Evolutionary conservation across 2,888 invertebrate genomes (phyloP).

Genomic region (Ametastegia equiseti): DNA sequence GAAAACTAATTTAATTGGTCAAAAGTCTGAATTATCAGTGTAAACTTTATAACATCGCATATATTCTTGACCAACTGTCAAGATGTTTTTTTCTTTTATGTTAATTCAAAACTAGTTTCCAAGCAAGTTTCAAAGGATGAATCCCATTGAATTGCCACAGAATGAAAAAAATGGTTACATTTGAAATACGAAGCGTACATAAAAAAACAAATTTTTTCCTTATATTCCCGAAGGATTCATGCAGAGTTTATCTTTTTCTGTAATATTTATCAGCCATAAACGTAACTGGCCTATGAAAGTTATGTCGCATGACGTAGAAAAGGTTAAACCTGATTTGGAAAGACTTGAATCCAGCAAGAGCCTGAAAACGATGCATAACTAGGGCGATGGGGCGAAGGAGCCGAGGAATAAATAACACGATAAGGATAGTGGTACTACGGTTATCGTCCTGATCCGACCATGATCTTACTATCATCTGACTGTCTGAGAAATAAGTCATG

Average conservation of each 20-base stretch:
- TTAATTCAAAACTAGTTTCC: too few relatives aligned
- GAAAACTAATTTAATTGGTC: not conserved
- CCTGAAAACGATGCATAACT: conserved; percentile 24
- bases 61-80: not conserved
- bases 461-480: conserved; percentile 3
- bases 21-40: not conserved
- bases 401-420: conserved; percentile 30
- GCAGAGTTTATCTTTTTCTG: not conserved
- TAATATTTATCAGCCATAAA: conserved; percentile 29
- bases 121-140: too few relatives aligned
- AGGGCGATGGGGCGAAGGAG: not conserved
- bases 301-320: conserved; percentile 1
- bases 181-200: not conserved
- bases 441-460: conserved; percentile 3
- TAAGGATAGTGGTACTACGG: conserved; percentile 21
- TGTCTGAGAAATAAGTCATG: conserved; percentile 10
- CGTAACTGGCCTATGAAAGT: conserved; percentile 20
- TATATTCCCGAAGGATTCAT: conserved; percentile 4
- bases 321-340: conserved; percentile 22
- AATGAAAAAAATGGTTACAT: not conserved
- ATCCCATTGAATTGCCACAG: not conserved
- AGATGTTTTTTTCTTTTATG: not conserved
- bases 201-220: too few relatives aligned
- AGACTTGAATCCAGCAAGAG: conserved; percentile 8
- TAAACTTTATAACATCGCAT: not conserved